phyloP scores from a whole-genome alignment of 92 coral and sea anemone genomes.

The Plumapathes pennacea region DNA sequence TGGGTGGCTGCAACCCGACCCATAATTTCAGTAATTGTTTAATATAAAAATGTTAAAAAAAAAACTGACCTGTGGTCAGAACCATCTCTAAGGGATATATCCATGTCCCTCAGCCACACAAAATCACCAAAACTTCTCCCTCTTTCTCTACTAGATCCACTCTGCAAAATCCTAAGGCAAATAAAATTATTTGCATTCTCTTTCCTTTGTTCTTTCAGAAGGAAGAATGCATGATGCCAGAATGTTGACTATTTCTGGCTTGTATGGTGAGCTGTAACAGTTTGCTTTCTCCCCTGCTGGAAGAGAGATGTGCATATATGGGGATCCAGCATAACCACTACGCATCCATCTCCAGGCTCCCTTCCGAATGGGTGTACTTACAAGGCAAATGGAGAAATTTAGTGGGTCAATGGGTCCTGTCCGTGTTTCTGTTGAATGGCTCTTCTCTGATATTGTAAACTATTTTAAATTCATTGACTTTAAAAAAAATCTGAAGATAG shows the following conservation, averaged over 20 bases:
- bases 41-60: too few relatives aligned
- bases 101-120: too few relatives aligned
- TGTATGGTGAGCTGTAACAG: constrained; percentile 6
- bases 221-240: constrained; percentile 26
- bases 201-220: constrained; percentile 16
- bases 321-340: constrained; percentile 36
- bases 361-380: constrained; percentile 12
- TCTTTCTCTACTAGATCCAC: too few relatives aligned
- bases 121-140: too few relatives aligned
- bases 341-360: too few relatives aligned
- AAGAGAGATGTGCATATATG: constrained; percentile 30
- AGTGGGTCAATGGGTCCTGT: constrained; percentile 21
- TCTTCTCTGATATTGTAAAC: constrained; percentile 15
- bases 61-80: too few relatives aligned
- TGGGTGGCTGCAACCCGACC: too few relatives aligned
- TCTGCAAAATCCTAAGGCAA: too few relatives aligned
- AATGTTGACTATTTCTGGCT: constrained; percentile 5
- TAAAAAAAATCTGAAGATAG: constrained; percentile 10
- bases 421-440: constrained; percentile 37
- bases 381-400: constrained; percentile 22
- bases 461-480: constrained; percentile 7
- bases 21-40: too few relatives aligned
- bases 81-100: too few relatives aligned
- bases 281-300: constrained; percentile 37
- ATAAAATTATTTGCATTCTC: too few relatives aligned